A percentile compares a stretch with the other conserved stretches of the same genome.
phyloP scores from a whole-genome alignment of 2,797 vertebrate species.

The Rhabdomys pumilio region DNA sequence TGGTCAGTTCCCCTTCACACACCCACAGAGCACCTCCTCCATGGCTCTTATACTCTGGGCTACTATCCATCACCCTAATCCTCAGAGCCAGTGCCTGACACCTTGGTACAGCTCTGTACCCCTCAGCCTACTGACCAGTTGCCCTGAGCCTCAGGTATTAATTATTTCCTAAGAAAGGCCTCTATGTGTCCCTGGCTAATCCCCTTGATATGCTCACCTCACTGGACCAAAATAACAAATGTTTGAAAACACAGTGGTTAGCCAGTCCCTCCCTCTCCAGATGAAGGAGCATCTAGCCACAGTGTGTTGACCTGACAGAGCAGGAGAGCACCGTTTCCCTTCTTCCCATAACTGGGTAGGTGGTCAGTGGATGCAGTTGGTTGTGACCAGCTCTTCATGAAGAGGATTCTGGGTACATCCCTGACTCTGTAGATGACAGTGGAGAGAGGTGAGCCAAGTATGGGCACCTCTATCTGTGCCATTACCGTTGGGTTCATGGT shows the following conservation, averaged over 20 bases:
- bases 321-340: no score
- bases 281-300: neutral
- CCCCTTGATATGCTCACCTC: neutral
- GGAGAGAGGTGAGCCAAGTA: neutral
- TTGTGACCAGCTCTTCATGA: neutral
- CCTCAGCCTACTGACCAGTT: no score
- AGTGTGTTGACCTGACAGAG: neutral
- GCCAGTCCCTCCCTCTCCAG: neutral
- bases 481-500: neutral
- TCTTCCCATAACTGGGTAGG: neutral
- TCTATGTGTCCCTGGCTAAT: accelerated
- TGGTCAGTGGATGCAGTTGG: neutral
- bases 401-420: neutral
- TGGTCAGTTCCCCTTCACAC: neutral
- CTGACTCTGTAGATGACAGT: neutral
- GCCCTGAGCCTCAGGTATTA: neutral
- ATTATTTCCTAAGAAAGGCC: no score
- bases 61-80: neutral
- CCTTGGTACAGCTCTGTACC: no score
- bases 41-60: neutral
- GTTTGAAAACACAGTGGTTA: neutral
- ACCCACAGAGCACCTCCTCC: neutral
- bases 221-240: neutral
- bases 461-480: no score
- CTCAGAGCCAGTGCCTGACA: neutral